Evolutionary conservation across 2,888 invertebrate genomes (phyloP).

Genomic region (Lysandra coridon): DNA sequence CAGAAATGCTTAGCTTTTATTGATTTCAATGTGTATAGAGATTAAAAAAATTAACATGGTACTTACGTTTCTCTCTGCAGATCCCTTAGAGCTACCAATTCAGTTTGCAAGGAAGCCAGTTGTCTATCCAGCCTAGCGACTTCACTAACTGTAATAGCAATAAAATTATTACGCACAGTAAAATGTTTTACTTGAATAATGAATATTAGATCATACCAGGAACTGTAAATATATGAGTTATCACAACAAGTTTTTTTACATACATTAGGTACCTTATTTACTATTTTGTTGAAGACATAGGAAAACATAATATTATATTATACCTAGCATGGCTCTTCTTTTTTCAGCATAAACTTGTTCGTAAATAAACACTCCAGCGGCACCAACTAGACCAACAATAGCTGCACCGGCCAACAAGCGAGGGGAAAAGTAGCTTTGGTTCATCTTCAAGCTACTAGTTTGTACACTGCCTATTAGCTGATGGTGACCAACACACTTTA

Average conservation of each 20-base stretch:
- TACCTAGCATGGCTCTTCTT: slow-evolving; percentile 66
- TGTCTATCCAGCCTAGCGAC: slow-evolving; percentile 69
- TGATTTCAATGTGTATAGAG: neutral
- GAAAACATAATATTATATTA: slow-evolving; percentile 50
- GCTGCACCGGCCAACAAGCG: slow-evolving; percentile 72
- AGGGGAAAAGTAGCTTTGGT: slow-evolving; percentile 53
- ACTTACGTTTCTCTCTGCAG: slow-evolving; percentile 70
- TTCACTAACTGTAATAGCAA: slow-evolving; percentile 61
- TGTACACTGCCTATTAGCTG: neutral
- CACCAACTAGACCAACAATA: slow-evolving; percentile 72
- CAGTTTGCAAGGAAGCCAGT: slow-evolving; percentile 66
- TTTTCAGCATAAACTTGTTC: slow-evolving; percentile 75
- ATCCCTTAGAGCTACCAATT: slow-evolving; percentile 66
- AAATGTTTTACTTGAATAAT: neutral
- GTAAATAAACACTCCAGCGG: slow-evolving; percentile 73
- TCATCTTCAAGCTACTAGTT: slow-evolving; percentile 33
- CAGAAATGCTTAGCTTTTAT: neutral
- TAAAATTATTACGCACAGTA: slow-evolving; percentile 18
- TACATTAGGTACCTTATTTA: neutral
- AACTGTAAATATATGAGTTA: no score
- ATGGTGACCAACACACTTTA: neutral
- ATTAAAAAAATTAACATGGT: neutral
- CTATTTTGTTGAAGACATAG: neutral
- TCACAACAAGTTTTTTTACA: no score
- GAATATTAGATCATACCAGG: neutral